These are phyloP conservation scores for Micrasema minimum DNA, from an alignment of 1,140 invertebrate species.

Conservation along the genomic window DNA sequence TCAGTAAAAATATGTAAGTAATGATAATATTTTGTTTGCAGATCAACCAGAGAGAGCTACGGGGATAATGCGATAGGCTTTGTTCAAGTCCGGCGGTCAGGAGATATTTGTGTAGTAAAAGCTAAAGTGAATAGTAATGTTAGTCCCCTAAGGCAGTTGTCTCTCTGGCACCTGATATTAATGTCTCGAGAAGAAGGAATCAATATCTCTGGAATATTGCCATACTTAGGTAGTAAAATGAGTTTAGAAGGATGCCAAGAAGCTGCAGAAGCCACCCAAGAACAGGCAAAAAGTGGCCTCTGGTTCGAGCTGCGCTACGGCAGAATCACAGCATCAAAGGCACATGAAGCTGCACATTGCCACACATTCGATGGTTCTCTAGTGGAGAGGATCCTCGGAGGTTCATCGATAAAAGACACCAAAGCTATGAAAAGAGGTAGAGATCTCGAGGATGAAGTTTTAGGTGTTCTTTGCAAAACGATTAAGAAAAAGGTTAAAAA, in stretches of 20 bases:
- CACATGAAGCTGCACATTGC: constrained; percentile 1
- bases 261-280: not conserved
- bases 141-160: not conserved
- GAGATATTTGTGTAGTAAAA: not conserved
- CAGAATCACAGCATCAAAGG: constrained; percentile 7
- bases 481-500: not conserved
- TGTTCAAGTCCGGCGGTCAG: not conserved
- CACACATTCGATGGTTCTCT: not conserved
- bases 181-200: too few relatives aligned
- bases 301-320: not conserved
- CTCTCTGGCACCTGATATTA: not conserved
- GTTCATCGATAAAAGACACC: not conserved
- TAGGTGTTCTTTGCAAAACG: not conserved
- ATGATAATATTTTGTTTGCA: not conserved
- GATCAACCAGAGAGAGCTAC: constrained; percentile 5
- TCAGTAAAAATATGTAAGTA: too few relatives aligned
- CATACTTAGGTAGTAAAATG: not conserved
- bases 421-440: constrained; percentile 1
- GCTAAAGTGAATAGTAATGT: not conserved
- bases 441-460: not conserved
- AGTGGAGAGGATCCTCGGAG: not conserved
- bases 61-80: not conserved
- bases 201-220: not conserved
- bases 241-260: not conserved
- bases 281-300: not conserved